Evolutionary conservation across 2,797 vertebrate genomes (phyloP), one percentile per base, ranked within the genome.

Genomic region (Emys orbicularis): DNA sequence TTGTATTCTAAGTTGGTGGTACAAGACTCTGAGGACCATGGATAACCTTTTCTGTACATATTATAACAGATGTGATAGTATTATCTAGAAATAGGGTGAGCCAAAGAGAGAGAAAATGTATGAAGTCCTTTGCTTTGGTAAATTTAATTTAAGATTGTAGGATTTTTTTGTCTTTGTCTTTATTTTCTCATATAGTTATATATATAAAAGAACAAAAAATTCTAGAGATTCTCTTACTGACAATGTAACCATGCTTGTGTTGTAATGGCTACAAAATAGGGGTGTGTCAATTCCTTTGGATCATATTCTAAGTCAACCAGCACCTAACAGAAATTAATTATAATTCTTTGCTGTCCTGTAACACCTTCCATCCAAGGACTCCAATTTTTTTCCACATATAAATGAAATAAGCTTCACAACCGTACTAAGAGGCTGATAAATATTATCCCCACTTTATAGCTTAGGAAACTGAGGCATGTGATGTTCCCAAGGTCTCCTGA

Each of bases 71-170:
- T 0, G 1, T 52, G 77, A 44, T 76, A 41, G 50, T 19, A 59
- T 19, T 49, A 47, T 88, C 89, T 57, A 79, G 82, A 90, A 72
- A 84, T 37, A 83, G 41, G 8, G 19, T 72, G 19, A 61, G 0
- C 80, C 81, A 74, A 11, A 25, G 10, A 83, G 34, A 87, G 80
- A 93, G 86, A 74, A 74, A 44, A 23, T 74, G 4, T 84, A 79
- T 56, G 29, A 4, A 12, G 79, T 90, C 27, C 77, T 52, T 87
- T 86, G 29, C 61, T 92, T 95, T 86, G 93, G 86, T 50, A 18
- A 82, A 90, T 27, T 81, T 87, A 84, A 87, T 53, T 18, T 37
- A 86, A 83, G 25, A 12, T 65, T 95, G 94, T 88, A n/a, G 41
- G 11, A 56, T 10, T 1, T 57, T 54, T 92, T 84, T 19, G 34